Percentiles rank a stretch among this genome's conserved stretches.
These are phyloP conservation scores for rabbit (Oryctolagus cuniculus) DNA, from an alignment of 2,113 vertebrate species.

Conservation along the genomic window DNA sequence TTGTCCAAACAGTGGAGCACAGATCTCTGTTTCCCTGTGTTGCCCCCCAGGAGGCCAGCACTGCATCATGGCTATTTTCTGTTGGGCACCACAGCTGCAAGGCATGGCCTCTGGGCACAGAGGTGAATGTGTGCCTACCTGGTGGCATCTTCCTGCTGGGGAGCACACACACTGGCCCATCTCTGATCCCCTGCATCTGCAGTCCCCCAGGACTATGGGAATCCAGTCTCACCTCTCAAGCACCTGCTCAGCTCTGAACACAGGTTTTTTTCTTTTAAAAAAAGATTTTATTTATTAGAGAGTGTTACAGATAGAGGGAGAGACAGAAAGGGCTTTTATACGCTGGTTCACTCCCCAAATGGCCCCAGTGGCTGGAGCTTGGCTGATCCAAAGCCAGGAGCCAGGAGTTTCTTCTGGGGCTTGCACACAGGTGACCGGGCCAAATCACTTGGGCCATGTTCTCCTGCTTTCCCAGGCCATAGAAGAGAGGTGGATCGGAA, in stretches of 20 bases:
- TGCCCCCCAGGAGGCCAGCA: not conserved
- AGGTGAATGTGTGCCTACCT: not conserved
- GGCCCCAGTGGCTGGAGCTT: too few species aligned
- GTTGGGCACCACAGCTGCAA: not conserved
- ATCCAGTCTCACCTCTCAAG: not conserved
- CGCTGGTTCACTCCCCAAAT: too few species aligned
- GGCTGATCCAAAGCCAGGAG: too few species aligned
- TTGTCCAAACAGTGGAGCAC: not conserved
- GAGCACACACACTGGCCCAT: not conserved
- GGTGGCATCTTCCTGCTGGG: not conserved
- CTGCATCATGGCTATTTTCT: not conserved
- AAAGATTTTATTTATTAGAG: too few species aligned
- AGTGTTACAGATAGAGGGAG: too few species aligned
- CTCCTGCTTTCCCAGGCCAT: too few species aligned
- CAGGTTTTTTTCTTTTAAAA: not conserved
- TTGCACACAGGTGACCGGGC: too few species aligned
- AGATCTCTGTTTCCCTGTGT: too few species aligned
- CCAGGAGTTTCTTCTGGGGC: too few species aligned
- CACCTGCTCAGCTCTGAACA: not conserved
- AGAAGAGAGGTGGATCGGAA: too few species aligned
- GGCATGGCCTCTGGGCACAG: not conserved
- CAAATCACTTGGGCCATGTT: too few species aligned
- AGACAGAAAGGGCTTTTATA: too few species aligned
- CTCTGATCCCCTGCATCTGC: not conserved
- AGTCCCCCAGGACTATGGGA: not conserved